These are phyloP conservation scores for Sebastes oblongus DNA, from an alignment of 2,797 vertebrate species.

Conservation along the genomic window DNA sequence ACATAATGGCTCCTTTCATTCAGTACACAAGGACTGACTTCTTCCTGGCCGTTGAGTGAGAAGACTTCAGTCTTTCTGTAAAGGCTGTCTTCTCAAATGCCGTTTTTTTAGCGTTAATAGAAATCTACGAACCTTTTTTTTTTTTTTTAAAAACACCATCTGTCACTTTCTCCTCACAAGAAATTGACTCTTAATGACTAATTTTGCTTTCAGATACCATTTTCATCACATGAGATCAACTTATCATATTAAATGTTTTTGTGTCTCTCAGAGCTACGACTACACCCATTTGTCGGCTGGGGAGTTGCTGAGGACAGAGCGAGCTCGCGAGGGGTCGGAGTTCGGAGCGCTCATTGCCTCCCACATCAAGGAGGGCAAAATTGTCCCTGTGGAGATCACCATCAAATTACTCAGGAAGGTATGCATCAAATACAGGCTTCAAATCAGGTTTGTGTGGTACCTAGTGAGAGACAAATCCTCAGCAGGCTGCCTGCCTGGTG, in stretches of 20 bases:
- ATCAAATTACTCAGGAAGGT: conserved; percentile 94
- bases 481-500: not conserved
- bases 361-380: conserved; percentile 95
- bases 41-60: not conserved
- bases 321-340: conserved; percentile 88
- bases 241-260: not conserved
- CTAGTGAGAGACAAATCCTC: not conserved
- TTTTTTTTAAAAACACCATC: not conserved
- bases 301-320: conserved; percentile 93
- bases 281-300: conserved; percentile 97
- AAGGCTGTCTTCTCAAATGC: not conserved
- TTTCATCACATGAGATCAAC: not conserved
- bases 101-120: not conserved
- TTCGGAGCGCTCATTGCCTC: conserved; percentile 91
- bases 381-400: conserved; percentile 97
- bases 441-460: not conserved
- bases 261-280: conserved; percentile 84
- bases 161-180: not conserved
- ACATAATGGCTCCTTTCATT: conserved; percentile 60
- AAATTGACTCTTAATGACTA: not conserved
- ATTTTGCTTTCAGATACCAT: not conserved
- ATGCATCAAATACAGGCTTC: conserved; percentile 37
- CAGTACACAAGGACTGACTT: conserved; percentile 7
- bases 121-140: not conserved
- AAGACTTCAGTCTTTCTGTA: not conserved